Conservation (phyloP, 2,797 vertebrate genomes). For the Ctenosaura bakeri region DNA sequence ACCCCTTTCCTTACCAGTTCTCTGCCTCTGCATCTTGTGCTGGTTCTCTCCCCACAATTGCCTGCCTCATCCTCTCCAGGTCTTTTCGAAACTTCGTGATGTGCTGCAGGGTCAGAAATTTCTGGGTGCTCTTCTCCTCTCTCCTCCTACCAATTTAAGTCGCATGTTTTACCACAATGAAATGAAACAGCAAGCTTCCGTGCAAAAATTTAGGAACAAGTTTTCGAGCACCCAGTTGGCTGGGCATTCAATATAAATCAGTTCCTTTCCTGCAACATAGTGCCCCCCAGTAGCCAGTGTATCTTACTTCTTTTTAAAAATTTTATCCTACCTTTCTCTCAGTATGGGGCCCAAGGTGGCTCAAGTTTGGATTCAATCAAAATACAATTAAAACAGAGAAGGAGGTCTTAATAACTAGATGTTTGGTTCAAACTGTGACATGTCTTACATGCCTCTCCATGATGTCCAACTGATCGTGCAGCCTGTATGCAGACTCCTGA, state of each 20-base stretch:
- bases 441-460: conserved; percentile 73
- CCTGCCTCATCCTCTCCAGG: conserved; percentile 70
- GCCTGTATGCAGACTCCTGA: conserved; percentile 73
- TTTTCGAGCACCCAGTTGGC: too few species aligned
- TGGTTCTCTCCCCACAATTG: conserved; percentile 24
- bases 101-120: conserved; percentile 68
- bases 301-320: too few species aligned
- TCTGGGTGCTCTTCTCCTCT: conserved; percentile 73
- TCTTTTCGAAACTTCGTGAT: conserved; percentile 63
- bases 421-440: not conserved
- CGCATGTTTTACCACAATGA: not conserved
- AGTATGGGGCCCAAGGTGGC: too few species aligned
- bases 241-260: not conserved
- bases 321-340: too few species aligned
- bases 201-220: too few species aligned
- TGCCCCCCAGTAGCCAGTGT: too few species aligned
- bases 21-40: conserved; percentile 49
- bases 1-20: conserved; percentile 69
- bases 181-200: not conserved
- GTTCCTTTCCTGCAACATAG: not conserved
- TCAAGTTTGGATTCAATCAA: too few species aligned
- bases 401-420: not conserved
- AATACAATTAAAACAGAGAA: too few species aligned
- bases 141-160: conserved; percentile 69
- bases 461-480: conserved; percentile 77